These are phyloP conservation scores for Planiliza haematocheilus DNA, from an alignment of 2,113 vertebrate genomes.

Conservation along the genomic window DNA sequence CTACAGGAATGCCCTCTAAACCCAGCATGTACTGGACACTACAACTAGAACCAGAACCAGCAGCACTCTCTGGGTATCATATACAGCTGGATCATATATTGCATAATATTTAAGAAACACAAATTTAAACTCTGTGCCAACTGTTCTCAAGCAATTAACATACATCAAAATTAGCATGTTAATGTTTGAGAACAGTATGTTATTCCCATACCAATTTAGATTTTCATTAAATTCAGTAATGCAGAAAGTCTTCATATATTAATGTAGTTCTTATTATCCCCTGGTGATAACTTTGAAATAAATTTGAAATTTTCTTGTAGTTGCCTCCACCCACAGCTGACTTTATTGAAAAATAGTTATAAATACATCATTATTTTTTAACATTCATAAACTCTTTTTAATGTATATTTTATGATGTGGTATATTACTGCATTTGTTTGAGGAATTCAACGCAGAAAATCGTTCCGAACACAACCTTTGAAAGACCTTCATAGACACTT, in stretches of 20 bases:
- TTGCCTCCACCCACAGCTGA: background rate
- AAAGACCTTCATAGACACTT: background rate
- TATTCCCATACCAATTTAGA: too few relatives aligned
- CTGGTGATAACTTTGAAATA: background rate
- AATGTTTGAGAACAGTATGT: too few relatives aligned
- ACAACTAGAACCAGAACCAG: constrained; percentile 1
- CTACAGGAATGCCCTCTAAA: constrained; percentile 77
- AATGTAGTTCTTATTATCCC: too few relatives aligned
- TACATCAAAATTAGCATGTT: too few relatives aligned
- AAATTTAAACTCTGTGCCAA: too few relatives aligned
- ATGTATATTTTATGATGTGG: background rate
- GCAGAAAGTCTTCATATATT: background rate
- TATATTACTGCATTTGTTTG: background rate
- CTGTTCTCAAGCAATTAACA: background rate
- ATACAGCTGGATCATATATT: background rate
- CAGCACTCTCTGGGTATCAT: background rate
- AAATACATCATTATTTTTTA: background rate
- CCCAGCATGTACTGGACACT: constrained; percentile 58
- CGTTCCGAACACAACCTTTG: background rate
- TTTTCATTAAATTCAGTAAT: background rate
- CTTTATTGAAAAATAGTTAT: background rate
- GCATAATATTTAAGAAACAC: background rate
- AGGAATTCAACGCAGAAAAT: background rate
- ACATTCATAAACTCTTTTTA: background rate
- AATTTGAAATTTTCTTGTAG: background rate